Base-by-base conservation (phyloP, 2,797 vertebrate species). In the Novumbra hubbsi region DNA sequence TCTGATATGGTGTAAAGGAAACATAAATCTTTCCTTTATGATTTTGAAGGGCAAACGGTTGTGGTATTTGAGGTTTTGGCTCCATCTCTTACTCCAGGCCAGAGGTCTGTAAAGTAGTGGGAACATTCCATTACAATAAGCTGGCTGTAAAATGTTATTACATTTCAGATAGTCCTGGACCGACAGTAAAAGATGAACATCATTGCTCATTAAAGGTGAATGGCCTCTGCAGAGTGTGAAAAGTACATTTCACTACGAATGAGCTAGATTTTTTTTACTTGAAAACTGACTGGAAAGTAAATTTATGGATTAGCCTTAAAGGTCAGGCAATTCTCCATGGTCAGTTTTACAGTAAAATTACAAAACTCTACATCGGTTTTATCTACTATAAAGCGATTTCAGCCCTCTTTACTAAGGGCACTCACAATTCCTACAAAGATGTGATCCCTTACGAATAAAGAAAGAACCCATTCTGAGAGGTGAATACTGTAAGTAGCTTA, bases 201-300 rank as follows among this genome's bases (percentile, higher is more conserved):
- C 38, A 68, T 45, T 45, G 19, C 66, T 68, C 19, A 45, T 68
- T 68, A 24, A 68, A n/a, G 19, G 24, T 65, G 15, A 32, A 65
- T 65, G 27, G 27, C 50, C 50, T 55, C 60, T 63, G 60, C 60
- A 63, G 60, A 28, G 60, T 21, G 9, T 12, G 14, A n/a, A 62
- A 28, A 63, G 14, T 28, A 24, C 60, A 63, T 63, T 63, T 63
- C 24, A 12, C n/a, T 15, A 63, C n/a, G n/a, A 28, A 32, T 30
- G 8, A 30, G 14, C 7, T 9, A 32, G 1, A 34, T 65, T 32
- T 30, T 6, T n/a, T n/a, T 62, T 5, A 24, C 57, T 21, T 30
- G 27, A 63, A 63, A 28, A 45, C 41, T 45, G 60, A 63, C 21
- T 24, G 14, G 60, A 30, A 63, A 63, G 60, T 27, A 21, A 24